These are phyloP conservation scores for Phylloscopus whistleri DNA, from an alignment of 2,113 vertebrate genomes.

Conservation along the genomic window DNA sequence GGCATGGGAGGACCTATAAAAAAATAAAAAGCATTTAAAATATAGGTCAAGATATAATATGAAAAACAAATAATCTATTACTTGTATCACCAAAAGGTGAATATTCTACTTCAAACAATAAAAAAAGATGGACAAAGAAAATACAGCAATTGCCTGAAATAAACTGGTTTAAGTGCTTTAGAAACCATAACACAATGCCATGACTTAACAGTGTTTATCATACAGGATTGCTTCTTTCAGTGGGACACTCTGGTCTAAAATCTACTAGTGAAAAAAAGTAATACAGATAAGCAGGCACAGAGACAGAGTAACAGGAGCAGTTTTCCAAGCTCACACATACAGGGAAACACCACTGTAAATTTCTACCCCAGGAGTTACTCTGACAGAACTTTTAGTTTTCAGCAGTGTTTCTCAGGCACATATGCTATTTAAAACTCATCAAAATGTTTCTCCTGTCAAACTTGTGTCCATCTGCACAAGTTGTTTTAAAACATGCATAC, in stretches of 20 bases:
- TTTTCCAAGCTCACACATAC: background rate
- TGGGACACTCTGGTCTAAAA: background rate
- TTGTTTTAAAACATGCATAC: background rate
- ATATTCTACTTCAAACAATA: background rate
- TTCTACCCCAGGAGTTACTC: background rate
- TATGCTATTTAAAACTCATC: background rate
- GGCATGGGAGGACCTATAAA: conserved; percentile 78
- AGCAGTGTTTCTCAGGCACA: background rate
- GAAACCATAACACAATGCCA: background rate
- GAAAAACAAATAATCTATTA: background rate
- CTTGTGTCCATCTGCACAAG: background rate
- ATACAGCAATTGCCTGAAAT: background rate
- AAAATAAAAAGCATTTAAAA: conserved; percentile 62
- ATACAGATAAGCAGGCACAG: background rate
- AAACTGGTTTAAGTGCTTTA: background rate
- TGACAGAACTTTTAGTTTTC: background rate
- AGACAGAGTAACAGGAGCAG: background rate
- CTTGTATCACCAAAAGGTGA: background rate
- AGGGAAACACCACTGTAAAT: background rate
- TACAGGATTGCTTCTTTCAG: background rate
- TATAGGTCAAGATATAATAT: background rate
- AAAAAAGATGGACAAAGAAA: conserved; percentile 28
- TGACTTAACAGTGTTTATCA: background rate
- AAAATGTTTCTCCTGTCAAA: background rate
- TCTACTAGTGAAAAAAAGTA: background rate